Evolutionary conservation across 2,113 vertebrate species (phyloP), one percentile per base, ranked within the genome.

Genomic region (Mus spicilegus): DNA sequence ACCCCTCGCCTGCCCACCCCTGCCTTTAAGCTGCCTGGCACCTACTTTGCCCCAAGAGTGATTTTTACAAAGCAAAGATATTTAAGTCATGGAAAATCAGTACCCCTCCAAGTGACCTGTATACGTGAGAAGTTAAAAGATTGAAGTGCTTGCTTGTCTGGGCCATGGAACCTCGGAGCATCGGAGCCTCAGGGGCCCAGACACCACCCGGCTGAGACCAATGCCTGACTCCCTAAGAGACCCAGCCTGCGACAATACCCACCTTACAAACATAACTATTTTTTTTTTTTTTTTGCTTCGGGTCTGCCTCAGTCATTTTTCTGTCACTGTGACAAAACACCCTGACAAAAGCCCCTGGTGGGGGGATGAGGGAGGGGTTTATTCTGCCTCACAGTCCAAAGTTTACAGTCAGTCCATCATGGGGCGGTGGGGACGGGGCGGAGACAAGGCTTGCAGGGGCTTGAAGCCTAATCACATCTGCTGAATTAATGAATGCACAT

Each of bases 41-140:
- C 85, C 28, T 33, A 36, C 88, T 94, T 58, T 81, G 65, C 92
- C 92, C 72, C 11, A 73, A 96, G 72, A 97, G n/a, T 82, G 90
- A 75, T 69, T 96, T 82, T 94, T 84, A 89, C 92, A 78, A 89
- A 93, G 90, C 42, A 69, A 89, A 93, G 93, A 78, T 87, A 95
- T 84, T 95, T 94, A 46, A 91, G 96, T 58, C n/a, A 26, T 6
- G 10, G 87, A 89, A 91, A 93, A 75, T 91, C 84, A 42, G 16
- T 7, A 9, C 72, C 94, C 65, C 85, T 92, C n/a, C 0, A 19
- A 80, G 69, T 42, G 96, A 93, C 90, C 96, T 80, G 93, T 69
- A 97, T 94, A 30, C 2, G 20, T 7, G 75, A 89, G 30, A 63
- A 65, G 65, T 24, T 54, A 75, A n/a, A 33, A 70, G 69, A 58